Percentiles rank a stretch among this genome's conserved stretches.
These are phyloP conservation scores for Chionis minor DNA, from an alignment of 2,113 vertebrate species.

Conservation along the genomic window DNA sequence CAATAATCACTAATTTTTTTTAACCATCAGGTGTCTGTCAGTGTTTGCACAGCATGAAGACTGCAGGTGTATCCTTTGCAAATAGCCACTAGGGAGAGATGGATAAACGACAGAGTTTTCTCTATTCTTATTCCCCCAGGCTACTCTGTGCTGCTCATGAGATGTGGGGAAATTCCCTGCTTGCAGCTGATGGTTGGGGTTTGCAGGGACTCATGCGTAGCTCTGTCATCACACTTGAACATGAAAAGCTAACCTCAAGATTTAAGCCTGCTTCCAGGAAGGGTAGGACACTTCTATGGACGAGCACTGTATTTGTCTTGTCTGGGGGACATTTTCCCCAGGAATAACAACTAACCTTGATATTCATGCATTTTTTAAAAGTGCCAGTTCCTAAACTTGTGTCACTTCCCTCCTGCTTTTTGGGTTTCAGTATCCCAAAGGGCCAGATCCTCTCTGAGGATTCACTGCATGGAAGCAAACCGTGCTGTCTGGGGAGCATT, in stretches of 20 bases:
- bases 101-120: neutral
- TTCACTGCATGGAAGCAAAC: neutral
- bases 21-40: neutral
- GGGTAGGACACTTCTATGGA: neutral
- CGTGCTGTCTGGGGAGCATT: accelerated
- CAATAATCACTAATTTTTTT: too few relatives aligned
- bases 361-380: neutral
- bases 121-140: neutral
- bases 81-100: neutral
- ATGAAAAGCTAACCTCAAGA: neutral
- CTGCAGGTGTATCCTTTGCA: neutral
- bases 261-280: neutral
- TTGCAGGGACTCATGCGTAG: neutral
- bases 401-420: neutral
- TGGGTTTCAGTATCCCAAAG: neutral
- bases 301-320: neutral
- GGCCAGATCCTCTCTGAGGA: neutral
- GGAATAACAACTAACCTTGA: accelerated
- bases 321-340: neutral
- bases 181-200: accelerated
- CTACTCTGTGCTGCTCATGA: accelerated
- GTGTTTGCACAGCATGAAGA: neutral
- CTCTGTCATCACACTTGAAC: neutral
- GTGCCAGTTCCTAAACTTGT: neutral
- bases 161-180: neutral